Evolutionary conservation across 2,113 vertebrate species (phyloP).

Genomic region (Tautogolabrus adspersus): DNA sequence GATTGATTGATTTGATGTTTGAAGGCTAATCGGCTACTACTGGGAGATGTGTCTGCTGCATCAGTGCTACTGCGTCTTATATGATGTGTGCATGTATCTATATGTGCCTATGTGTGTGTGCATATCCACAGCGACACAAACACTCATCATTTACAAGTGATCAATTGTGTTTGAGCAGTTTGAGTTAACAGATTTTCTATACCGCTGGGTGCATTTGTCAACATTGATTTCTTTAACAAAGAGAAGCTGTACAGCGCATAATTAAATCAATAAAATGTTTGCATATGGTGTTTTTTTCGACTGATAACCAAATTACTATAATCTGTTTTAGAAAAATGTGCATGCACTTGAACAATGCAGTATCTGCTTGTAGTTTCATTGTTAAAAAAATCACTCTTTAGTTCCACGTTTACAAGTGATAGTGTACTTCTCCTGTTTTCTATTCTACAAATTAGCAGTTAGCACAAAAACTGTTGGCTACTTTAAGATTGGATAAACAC

Average conservation of each 20-base stretch:
- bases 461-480: no score
- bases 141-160: not conserved
- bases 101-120: not conserved
- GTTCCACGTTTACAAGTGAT: no score
- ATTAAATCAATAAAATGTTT: not conserved
- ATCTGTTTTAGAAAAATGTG: not conserved
- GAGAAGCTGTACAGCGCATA: not conserved
- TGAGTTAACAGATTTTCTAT: slow-evolving; percentile 29
- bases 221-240: not conserved
- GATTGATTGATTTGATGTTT: slow-evolving; percentile 58
- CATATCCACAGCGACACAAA: not conserved
- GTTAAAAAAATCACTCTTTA: not conserved
- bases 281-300: not conserved
- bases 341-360: not conserved
- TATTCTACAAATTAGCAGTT: no score
- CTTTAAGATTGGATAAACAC: no score
- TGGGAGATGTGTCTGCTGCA: slow-evolving; percentile 34
- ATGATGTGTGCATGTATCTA: slow-evolving; percentile 14
- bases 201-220: slow-evolving; percentile 1
- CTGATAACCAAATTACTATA: not conserved
- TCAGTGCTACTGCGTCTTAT: slow-evolving; percentile 2
- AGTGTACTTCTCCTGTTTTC: no score
- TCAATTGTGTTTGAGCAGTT: slow-evolving; percentile 15
- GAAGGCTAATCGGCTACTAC: slow-evolving; percentile 66
- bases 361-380: not conserved